Evolutionary conservation across 2,113 vertebrate species (phyloP).

Genomic region (Mus pahari): DNA sequence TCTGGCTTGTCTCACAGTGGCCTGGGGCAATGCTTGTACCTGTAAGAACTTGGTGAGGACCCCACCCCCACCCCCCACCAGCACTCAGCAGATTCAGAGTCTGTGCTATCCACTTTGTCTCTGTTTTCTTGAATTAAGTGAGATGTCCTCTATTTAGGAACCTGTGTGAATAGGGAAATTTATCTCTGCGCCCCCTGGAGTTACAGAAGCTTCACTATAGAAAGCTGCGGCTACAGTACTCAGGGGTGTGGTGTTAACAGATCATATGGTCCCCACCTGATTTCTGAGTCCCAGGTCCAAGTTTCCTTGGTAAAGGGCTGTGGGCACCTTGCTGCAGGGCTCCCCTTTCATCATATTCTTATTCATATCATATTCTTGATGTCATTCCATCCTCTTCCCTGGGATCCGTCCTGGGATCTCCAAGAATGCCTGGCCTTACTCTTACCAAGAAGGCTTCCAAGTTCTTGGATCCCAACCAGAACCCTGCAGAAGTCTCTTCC

Average conservation of each 20-base stretch:
- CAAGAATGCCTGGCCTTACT: not conserved
- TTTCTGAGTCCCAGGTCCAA: not conserved
- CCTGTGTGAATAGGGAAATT: not conserved
- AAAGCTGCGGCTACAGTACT: not conserved
- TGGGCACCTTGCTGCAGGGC: not conserved
- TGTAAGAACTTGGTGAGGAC: not conserved
- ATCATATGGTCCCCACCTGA: not conserved
- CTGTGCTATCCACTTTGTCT: not conserved
- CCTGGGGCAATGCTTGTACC: not conserved
- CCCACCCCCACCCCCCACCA: no score
- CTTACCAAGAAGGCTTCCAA: not conserved
- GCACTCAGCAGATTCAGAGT: not conserved
- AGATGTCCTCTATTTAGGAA: not conserved
- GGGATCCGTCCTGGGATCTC: not conserved
- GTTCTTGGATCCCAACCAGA: not conserved
- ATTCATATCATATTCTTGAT: not conserved
- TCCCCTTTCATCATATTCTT: no score
- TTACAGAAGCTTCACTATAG: not conserved
- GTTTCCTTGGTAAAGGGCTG: not conserved
- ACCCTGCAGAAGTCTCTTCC: not conserved
- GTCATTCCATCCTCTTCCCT: not conserved
- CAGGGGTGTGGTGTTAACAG: not conserved
- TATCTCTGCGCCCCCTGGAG: not conserved
- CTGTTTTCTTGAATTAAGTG: slow-evolving; percentile 14
- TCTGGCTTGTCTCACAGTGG: not conserved